These are phyloP conservation scores for Sinocyclocheilus grahami DNA, from an alignment of 2,113 vertebrate genomes.

Conservation along the genomic window DNA sequence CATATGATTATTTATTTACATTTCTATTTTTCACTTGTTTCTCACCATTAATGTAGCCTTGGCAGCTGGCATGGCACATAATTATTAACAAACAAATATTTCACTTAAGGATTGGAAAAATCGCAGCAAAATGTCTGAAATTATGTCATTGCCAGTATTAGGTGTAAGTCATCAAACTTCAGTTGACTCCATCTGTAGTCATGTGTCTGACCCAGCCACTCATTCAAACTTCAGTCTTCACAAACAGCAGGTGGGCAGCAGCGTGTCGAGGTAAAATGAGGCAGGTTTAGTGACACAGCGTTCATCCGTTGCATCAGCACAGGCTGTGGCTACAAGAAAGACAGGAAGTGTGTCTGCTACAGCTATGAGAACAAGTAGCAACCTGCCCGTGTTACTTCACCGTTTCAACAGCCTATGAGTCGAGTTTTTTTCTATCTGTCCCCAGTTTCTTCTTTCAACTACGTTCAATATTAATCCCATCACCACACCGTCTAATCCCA, in stretches of 20 bases:
- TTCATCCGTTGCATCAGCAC: background rate
- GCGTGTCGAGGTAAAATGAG: background rate
- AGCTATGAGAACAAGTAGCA: background rate
- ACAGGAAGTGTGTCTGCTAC: background rate
- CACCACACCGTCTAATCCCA: constrained; percentile 50
- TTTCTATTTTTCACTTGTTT: too few relatives aligned
- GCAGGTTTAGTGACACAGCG: background rate
- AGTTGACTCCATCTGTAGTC: background rate
- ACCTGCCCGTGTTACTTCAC: constrained; percentile 6
- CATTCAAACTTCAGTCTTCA: background rate
- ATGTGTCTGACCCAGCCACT: background rate
- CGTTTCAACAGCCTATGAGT: background rate
- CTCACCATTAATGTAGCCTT: too few relatives aligned
- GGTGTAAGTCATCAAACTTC: background rate
- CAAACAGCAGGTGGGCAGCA: background rate
- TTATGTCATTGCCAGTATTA: background rate
- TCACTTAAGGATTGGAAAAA: background rate
- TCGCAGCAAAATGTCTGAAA: background rate
- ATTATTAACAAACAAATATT: background rate
- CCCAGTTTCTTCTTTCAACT: constrained; percentile 26
- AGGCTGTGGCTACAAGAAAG: background rate
- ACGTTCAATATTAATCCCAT: constrained; percentile 51
- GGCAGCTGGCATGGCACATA: too few relatives aligned
- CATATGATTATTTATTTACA: too few relatives aligned
- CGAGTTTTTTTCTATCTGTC: background rate